Evolutionary conservation across 1,140 invertebrate genomes (phyloP), one percentile per base, ranked within the genome.

Genomic region (Stegodyphus mimosarum): DNA sequence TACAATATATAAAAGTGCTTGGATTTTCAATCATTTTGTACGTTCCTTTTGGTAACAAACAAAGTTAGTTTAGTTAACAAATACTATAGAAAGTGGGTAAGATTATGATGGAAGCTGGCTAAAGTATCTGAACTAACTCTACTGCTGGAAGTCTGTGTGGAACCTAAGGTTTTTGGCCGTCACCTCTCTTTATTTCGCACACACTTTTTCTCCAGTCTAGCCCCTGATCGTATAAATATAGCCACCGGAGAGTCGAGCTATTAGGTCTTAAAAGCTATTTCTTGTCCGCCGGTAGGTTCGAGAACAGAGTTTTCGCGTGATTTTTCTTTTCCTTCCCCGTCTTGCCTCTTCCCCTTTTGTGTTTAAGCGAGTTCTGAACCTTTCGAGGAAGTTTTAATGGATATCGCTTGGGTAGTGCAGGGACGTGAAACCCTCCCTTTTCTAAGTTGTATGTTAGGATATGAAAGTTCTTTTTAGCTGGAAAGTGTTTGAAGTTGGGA

Each of bases 231-330:
- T 83, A 83, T 83, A 83, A 83, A 83, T 83, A 83, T 83, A 83
- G 80, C 70, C 80, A 74, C 80, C 49, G 55, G 70, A 74, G 80
- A 83, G 71, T 76, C 50, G 18, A 50, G 72, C 83, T 77, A 77
- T 84, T 84, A 84, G 83, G 73, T 51, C 73, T 69, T 84, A 84
- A 84, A 84, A 84, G 83, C 83, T 84, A 84, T 84, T 84, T 84
- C 83, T 77, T 84, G 83, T 84, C 83, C 83, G 60, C 73, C 67
- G 52, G 18, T 70, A 9, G 63, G 17, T 75, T 84, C 67, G 72
- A 75, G 52, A 84, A 69, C 73, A 49, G 60, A 60, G 55, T 74
- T 84, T 74, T 69, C 73, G 33, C 63, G 71, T 67, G 83, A 70
- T 84, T 84, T 76, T 69, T 75, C 73, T 77, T 70, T 72, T 74